Percentiles rank a stretch among this genome's conserved stretches.
Evolutionary conservation across 1,140 invertebrate species (phyloP).

Genomic region (Melitaea cinxia): DNA sequence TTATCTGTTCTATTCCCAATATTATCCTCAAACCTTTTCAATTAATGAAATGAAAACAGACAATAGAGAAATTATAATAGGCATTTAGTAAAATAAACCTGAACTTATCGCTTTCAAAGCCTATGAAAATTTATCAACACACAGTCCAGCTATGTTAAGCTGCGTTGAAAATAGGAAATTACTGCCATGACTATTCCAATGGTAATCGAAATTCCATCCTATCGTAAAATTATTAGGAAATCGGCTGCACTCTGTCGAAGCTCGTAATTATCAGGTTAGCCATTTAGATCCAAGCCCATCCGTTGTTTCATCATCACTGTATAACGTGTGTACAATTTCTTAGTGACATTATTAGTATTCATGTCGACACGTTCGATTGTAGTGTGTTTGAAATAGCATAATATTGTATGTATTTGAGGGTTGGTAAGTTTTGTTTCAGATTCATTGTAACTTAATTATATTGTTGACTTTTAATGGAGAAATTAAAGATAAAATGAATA

Average conservation of each 20-base stretch:
- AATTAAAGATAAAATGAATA: too few relatives aligned
- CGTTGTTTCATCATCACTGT: slow-evolving; percentile 15
- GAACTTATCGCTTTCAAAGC: slow-evolving; percentile 20
- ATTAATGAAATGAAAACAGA: too few relatives aligned
- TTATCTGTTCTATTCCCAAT: too few relatives aligned
- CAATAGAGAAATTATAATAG: background rate
- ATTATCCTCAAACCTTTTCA: too few relatives aligned
- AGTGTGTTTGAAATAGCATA: too few relatives aligned
- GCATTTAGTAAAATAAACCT: slow-evolving; percentile 8
- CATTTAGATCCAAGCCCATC: slow-evolving; percentile 18
- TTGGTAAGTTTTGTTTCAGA: too few relatives aligned
- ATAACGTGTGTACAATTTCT: background rate
- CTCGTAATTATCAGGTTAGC: slow-evolving; percentile 26
- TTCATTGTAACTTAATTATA: too few relatives aligned
- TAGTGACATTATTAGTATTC: too few relatives aligned
- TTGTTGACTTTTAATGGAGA: too few relatives aligned
- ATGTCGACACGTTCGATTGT: too few relatives aligned
- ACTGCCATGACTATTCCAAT: slow-evolving; percentile 24
- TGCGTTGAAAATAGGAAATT: slow-evolving; percentile 28
- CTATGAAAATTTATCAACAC: slow-evolving; percentile 27
- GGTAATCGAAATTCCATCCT: slow-evolving; percentile 29
- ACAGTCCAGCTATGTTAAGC: slow-evolving; percentile 18
- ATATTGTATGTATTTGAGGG: too few relatives aligned
- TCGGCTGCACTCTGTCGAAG: slow-evolving; percentile 18
- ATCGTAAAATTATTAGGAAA: slow-evolving; percentile 33